Evolutionary conservation across 2,797 vertebrate species (phyloP).

Genomic region (Myotis vivesi): DNA sequence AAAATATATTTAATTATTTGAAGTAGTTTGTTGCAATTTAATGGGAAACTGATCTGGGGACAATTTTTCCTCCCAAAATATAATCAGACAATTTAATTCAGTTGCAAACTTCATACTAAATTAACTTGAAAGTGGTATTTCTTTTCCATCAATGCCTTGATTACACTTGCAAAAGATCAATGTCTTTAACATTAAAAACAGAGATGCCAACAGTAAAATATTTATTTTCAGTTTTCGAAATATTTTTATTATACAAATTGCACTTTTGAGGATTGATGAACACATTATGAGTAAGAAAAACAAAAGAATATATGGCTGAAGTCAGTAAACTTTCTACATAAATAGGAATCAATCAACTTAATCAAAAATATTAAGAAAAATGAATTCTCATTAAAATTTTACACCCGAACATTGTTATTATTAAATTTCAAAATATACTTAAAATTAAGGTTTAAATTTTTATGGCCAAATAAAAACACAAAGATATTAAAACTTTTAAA

Average conservation of each 20-base stretch:
- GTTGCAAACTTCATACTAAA: not conserved
- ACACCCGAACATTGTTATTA: not conserved
- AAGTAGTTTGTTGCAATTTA: not conserved
- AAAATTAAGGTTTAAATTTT: not conserved
- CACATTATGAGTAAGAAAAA: not conserved
- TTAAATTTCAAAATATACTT: not conserved
- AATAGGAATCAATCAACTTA: not conserved
- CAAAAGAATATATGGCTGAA: not conserved
- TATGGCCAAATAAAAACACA: not conserved
- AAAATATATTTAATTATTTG: not conserved
- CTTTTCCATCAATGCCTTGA: not conserved
- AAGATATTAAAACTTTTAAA: not conserved
- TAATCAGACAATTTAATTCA: not conserved
- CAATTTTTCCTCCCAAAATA: not conserved
- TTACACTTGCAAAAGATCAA: not conserved
- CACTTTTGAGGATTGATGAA: not conserved
- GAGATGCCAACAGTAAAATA: not conserved
- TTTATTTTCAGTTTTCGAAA: not conserved
- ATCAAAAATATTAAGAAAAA: not conserved
- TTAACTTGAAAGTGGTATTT: not conserved
- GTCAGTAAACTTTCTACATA: not conserved
- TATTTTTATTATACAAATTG: not conserved
- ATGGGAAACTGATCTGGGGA: not conserved
- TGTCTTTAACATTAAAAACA: not conserved
- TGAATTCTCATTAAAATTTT: not conserved